Conservation (phyloP, 2,113 vertebrate genomes). For the Nematolebias whitei region DNA sequence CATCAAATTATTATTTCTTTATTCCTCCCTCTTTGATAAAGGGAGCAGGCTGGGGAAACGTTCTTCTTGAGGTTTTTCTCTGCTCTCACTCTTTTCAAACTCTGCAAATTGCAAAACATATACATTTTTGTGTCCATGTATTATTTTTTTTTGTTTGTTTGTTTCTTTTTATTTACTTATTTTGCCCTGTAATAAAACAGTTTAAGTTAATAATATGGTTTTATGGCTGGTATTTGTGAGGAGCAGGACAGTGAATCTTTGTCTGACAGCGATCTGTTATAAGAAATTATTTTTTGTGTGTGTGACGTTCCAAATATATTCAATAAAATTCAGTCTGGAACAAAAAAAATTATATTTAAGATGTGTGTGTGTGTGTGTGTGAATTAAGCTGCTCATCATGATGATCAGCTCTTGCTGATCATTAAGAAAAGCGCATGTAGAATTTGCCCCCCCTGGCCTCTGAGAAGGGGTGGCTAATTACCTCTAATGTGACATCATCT, state of each 20-base stretch:
- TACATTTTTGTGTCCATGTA: no score
- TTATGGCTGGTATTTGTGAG: conserved; percentile 25
- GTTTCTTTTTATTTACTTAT: no score
- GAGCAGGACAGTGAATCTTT: conserved; percentile 77
- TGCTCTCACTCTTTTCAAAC: background rate
- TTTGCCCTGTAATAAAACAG: conserved; percentile 10
- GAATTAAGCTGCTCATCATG: conserved; percentile 95
- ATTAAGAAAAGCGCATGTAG: conserved; percentile 84
- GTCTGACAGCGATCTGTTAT: conserved; percentile 87
- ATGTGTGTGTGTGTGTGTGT: conserved; percentile 72
- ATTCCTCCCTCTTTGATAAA: no score
- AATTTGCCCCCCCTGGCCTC: conserved; percentile 89
- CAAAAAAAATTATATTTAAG: conserved; percentile 89
- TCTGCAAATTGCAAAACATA: conserved; percentile 37
- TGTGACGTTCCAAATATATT: conserved; percentile 75
- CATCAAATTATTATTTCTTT: no score
- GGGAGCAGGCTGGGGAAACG: no score
- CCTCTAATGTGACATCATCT: conserved; percentile 95
- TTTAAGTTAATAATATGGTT: conserved; percentile 29
- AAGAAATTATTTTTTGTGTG: conserved; percentile 84
- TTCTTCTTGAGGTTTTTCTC: no score
- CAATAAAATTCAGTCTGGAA: conserved; percentile 78
- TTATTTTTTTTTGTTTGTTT: no score
- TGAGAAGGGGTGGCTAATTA: conserved; percentile 92
- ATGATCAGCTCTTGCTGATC: conserved; percentile 90